These are phyloP conservation scores for Callitettix versicolor DNA, from an alignment of 1,140 invertebrate genomes.

Conservation along the genomic window DNA sequence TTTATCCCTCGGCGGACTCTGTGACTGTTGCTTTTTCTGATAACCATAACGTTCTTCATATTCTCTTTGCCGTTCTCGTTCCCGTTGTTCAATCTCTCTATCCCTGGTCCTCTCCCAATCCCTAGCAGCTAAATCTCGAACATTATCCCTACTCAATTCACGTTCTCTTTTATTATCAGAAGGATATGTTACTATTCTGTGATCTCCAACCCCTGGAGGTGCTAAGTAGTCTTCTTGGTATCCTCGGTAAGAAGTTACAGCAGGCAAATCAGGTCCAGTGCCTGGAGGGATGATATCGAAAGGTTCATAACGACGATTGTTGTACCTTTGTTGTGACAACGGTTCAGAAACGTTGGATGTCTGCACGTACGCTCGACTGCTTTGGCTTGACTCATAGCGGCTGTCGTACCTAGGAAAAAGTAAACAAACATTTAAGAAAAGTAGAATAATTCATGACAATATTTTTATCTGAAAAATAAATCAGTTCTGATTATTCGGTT, in stretches of 20 bases:
- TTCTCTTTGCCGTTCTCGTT: constrained; percentile 22
- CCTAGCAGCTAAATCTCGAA: not conserved
- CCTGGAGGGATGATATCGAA: constrained; percentile 5
- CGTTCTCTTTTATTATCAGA: not conserved
- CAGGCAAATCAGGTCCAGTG: not conserved
- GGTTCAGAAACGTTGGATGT: not conserved
- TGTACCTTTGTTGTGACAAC: not conserved
- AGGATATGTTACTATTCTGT: not conserved
- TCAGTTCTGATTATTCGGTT: too few species aligned
- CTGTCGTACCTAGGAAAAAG: too few species aligned
- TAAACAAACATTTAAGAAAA: too few species aligned
- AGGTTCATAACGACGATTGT: constrained; percentile 2
- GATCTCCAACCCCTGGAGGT: not conserved
- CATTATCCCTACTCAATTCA: not conserved
- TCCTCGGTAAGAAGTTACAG: not conserved
- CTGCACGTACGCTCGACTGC: not conserved
- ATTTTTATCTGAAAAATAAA: too few species aligned
- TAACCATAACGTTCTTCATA: constrained; percentile 10
- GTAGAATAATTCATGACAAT: too few species aligned
- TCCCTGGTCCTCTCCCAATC: constrained; percentile 23
- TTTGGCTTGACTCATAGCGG: too few species aligned
- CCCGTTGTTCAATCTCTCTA: constrained; percentile 19
- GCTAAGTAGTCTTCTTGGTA: not conserved
- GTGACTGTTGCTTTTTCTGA: not conserved
- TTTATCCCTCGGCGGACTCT: constrained; percentile 25